phyloP scores from a whole-genome alignment of 2,888 invertebrate genomes.

The Callimorpha dominula region DNA sequence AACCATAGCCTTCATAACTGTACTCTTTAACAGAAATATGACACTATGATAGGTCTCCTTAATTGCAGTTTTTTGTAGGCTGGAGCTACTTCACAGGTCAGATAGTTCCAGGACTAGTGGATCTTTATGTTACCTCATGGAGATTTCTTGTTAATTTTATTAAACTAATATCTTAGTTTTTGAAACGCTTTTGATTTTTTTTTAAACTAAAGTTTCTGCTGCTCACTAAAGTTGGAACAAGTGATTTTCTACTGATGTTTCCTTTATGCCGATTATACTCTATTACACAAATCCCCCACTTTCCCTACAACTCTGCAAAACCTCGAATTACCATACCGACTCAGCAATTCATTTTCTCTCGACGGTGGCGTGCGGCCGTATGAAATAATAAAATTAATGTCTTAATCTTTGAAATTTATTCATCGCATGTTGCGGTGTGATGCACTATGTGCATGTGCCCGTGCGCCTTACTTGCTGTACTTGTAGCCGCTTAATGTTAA shows the following conservation, averaged over 20 bases:
- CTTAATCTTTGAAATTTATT: slow-evolving; percentile 73
- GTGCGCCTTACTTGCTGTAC: slow-evolving; percentile 1
- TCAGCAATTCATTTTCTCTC: slow-evolving; percentile 44
- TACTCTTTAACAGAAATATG: too few species aligned
- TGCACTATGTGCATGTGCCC: slow-evolving; percentile 32
- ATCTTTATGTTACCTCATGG: too few species aligned
- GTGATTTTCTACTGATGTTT: neutral
- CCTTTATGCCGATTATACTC: neutral
- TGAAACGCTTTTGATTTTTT: too few species aligned
- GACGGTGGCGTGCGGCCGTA: slow-evolving; percentile 37
- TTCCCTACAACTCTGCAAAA: slow-evolving; percentile 1
- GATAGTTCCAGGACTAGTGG: too few species aligned
- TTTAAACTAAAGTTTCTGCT: too few species aligned
- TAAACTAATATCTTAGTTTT: too few species aligned
- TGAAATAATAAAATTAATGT: slow-evolving; percentile 67
- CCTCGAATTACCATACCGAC: slow-evolving; percentile 21
- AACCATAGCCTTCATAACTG: too few species aligned
- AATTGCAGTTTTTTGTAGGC: too few species aligned
- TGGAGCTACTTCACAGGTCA: too few species aligned
- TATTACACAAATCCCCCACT: neutral
- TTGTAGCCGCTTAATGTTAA: neutral
- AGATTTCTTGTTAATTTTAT: too few species aligned
- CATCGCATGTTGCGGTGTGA: slow-evolving; percentile 55
- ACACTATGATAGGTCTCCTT: too few species aligned
- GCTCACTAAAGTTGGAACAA: too few species aligned